Conservation (phyloP, 2,797 vertebrate genomes). For the Paratrypauchen microcephalus region DNA sequence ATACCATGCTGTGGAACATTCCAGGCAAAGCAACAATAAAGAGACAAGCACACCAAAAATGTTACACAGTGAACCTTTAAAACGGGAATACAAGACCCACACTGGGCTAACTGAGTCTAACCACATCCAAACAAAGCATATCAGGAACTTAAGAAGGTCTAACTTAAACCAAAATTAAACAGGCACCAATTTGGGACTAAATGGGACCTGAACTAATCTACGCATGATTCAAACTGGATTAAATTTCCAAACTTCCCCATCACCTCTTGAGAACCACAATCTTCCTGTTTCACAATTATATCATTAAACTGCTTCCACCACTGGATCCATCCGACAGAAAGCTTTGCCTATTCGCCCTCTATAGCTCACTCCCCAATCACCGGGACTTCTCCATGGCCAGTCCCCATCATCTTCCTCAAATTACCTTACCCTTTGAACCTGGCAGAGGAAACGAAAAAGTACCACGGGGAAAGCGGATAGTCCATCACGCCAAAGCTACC, state of each 20-base stretch:
- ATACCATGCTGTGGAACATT: too few relatives aligned
- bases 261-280: background rate
- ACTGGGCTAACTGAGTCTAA: too few relatives aligned
- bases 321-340: slow-evolving; percentile 39
- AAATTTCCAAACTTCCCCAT: background rate
- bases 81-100: too few relatives aligned
- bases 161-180: background rate
- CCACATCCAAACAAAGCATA: too few relatives aligned
- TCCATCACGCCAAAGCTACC: slow-evolving; percentile 22
- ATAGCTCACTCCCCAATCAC: slow-evolving; percentile 28
- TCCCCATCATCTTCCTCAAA: slow-evolving; percentile 8
- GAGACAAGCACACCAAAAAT: too few relatives aligned
- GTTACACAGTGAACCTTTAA: too few relatives aligned
- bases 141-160: background rate
- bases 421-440: slow-evolving; percentile 26
- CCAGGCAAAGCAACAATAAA: too few relatives aligned
- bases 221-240: background rate
- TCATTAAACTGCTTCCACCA: slow-evolving; percentile 18
- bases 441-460: slow-evolving; percentile 31
- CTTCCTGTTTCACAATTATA: background rate
- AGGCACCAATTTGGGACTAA: background rate
- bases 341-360: slow-evolving; percentile 38
- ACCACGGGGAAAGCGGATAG: slow-evolving; percentile 18
- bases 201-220: background rate
- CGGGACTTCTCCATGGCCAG: slow-evolving; percentile 6